These are phyloP conservation scores for Caenorhabditis virilis DNA, from an alignment of 2,888 invertebrate genomes.

Conservation along the genomic window DNA sequence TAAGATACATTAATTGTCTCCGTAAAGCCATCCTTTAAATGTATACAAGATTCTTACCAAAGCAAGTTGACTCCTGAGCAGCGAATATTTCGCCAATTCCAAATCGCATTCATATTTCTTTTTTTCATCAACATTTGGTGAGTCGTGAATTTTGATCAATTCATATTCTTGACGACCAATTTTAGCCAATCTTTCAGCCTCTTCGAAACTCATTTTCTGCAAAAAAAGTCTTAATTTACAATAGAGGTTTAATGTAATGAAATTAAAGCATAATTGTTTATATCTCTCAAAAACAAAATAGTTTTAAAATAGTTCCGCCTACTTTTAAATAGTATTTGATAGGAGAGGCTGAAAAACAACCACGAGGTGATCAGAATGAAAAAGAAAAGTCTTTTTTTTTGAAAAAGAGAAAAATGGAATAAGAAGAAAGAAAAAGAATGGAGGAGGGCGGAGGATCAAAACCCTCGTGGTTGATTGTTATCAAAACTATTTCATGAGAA, in stretches of 20 bases:
- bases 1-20: no score
- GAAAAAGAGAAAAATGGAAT: background rate
- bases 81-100: constrained; percentile 19
- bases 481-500: no score
- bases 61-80: constrained; percentile 32
- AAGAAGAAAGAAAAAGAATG: background rate
- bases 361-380: background rate
- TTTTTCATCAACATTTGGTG: constrained; percentile 21
- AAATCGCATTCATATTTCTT: constrained; percentile 32
- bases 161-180: constrained; percentile 34
- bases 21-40: no score
- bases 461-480: no score
- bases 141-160: constrained; percentile 25
- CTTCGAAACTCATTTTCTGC: constrained; percentile 24
- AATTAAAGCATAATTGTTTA: background rate
- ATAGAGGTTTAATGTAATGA: no score
- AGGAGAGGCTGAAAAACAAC: background rate
- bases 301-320: no score
- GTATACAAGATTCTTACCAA: no score
- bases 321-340: no score
- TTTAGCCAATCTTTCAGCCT: constrained; percentile 29
- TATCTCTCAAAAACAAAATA: background rate
- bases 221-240: background rate
- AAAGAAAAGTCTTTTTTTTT: background rate
- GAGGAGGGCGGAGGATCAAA: no score